A percentile compares a stretch with the other conserved stretches of the same genome.
Evolutionary conservation across 2,888 invertebrate genomes (phyloP).

Genomic region (Napeogenes sylphis): DNA sequence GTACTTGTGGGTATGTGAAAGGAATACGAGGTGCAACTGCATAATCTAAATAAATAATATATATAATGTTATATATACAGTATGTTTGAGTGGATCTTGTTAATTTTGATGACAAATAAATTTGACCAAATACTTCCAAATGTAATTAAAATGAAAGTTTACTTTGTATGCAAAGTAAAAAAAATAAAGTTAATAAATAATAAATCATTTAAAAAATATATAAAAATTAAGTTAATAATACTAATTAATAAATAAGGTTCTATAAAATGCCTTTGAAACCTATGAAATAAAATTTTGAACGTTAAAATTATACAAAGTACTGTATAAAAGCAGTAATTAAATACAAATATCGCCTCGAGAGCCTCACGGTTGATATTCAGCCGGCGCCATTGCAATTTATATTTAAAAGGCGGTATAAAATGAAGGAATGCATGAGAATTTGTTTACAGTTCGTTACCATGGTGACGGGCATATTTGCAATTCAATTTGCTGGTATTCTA

Average conservation of each 20-base stretch:
- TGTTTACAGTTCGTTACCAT: constrained; percentile 4
- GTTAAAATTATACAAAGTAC: neutral
- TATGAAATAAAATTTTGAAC: neutral
- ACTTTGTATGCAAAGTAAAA: too few species aligned
- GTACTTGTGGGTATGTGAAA: too few species aligned
- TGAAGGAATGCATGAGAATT: neutral
- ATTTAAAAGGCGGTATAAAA: constrained; percentile 4
- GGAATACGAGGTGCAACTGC: too few species aligned
- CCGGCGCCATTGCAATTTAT: neutral
- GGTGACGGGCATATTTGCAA: neutral
- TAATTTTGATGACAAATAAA: too few species aligned
- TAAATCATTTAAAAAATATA: too few species aligned
- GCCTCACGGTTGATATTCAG: neutral
- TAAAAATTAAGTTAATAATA: too few species aligned
- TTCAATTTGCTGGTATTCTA: neutral
- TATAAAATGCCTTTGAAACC: neutral
- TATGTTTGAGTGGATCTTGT: too few species aligned
- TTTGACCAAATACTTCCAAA: too few species aligned
- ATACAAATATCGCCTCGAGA: neutral
- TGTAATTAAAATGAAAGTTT: too few species aligned
- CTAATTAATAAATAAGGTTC: neutral
- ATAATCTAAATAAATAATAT: too few species aligned
- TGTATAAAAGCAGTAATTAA: neutral
- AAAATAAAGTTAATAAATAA: too few species aligned
- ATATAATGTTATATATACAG: too few species aligned